A percentile compares a stretch with the other conserved stretches of the same genome.
phyloP scores from a whole-genome alignment of 1,140 invertebrate genomes.

The Drosophila azteca region DNA sequence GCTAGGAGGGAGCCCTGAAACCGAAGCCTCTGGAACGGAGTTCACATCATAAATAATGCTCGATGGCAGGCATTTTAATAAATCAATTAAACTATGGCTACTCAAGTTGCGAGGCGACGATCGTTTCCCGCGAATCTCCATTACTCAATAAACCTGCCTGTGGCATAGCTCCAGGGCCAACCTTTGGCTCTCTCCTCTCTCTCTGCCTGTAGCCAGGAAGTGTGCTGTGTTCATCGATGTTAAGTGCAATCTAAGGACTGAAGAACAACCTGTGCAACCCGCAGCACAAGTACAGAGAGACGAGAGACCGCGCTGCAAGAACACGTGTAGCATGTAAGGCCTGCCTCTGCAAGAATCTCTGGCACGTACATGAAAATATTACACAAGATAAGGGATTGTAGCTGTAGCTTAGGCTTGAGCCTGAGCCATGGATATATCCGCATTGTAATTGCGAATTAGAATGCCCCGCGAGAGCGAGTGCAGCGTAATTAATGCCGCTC shows the following conservation, averaged over 20 bases:
- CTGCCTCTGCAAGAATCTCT: slow-evolving; percentile 58
- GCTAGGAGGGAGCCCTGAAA: slow-evolving; percentile 23
- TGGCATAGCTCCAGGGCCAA: not conserved
- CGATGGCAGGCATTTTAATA: slow-evolving; percentile 59
- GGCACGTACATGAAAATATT: slow-evolving; percentile 80
- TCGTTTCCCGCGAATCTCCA: slow-evolving; percentile 75
- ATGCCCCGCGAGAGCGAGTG: slow-evolving; percentile 56
- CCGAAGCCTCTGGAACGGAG: slow-evolving; percentile 17
- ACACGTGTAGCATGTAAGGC: slow-evolving; percentile 58
- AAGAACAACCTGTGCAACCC: slow-evolving; percentile 50
- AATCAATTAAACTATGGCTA: slow-evolving; percentile 75
- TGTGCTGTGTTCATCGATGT: slow-evolving; percentile 53
- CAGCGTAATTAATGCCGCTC: slow-evolving; percentile 64
- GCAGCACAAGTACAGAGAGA: slow-evolving; percentile 51
- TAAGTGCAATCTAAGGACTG: slow-evolving; percentile 64
- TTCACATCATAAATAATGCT: slow-evolving; percentile 70
- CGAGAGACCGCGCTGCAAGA: slow-evolving; percentile 6
- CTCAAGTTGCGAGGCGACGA: slow-evolving; percentile 61
- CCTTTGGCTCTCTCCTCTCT: not conserved
- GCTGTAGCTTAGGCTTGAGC: slow-evolving; percentile 29
- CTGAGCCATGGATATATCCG: too few species aligned
- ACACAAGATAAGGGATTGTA: slow-evolving; percentile 68
- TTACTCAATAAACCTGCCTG: slow-evolving; percentile 32
- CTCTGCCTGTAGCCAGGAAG: slow-evolving; percentile 30
- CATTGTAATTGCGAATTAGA: slow-evolving; percentile 19